Evolutionary conservation across 2,888 invertebrate genomes (phyloP).

Genomic region (Entomobrya proxima): DNA sequence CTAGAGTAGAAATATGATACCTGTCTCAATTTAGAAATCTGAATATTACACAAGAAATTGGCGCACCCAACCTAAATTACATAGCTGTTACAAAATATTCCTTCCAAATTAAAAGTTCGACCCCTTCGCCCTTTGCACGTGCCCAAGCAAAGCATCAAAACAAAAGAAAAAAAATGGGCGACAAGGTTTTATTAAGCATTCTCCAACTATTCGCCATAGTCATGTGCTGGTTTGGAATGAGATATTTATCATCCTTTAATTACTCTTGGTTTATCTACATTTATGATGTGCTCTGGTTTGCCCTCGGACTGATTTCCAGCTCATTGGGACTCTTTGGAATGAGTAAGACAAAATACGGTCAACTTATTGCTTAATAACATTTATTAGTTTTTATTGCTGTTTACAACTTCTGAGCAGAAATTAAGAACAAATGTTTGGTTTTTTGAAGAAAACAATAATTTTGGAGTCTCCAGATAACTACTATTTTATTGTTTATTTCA

Average conservation of each 20-base stretch:
- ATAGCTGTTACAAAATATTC: too few relatives aligned
- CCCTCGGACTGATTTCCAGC: conserved; percentile 46
- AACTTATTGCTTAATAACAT: neutral
- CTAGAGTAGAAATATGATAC: too few relatives aligned
- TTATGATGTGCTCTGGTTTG: conserved; percentile 57
- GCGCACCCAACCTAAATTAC: too few relatives aligned
- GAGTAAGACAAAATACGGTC: conserved; percentile 25
- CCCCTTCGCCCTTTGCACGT: too few relatives aligned
- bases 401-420: too few relatives aligned
- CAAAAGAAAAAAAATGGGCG: conserved; percentile 40
- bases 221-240: conserved; percentile 49
- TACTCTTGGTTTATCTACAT: conserved; percentile 60
- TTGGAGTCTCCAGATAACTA: neutral
- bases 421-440: too few relatives aligned
- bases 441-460: neutral
- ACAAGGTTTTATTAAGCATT: conserved; percentile 46
- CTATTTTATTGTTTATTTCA: neutral
- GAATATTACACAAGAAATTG: too few relatives aligned
- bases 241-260: conserved; percentile 41
- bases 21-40: too few relatives aligned
- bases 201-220: conserved; percentile 48
- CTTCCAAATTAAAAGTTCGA: conserved; percentile 19
- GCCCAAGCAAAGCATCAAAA: too few relatives aligned
- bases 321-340: conserved; percentile 33
- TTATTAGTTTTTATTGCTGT: neutral